Evolutionary conservation across 2,888 invertebrate species (phyloP), one percentile per base, ranked within the genome.

Genomic region (Acanthococcus lagerstroemiae): DNA sequence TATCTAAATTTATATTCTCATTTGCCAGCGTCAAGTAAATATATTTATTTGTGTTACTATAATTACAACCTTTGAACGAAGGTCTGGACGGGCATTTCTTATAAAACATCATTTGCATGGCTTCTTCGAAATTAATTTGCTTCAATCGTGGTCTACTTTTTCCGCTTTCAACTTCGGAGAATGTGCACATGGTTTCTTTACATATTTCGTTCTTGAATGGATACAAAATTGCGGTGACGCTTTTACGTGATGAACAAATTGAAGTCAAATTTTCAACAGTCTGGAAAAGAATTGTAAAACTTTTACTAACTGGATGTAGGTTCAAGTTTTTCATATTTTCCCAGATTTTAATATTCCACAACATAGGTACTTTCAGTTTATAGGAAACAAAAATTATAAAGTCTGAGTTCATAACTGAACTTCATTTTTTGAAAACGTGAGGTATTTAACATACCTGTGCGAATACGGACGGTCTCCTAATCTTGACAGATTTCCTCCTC

Each of bases 401-500:
- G 37, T n/a, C n/a, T 1, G 3, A n/a, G 37, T 2, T 15, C n/a
- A 37, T n/a, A 37, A 2, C 2, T 2, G 37, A 15, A 37, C 3
- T 37, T 37, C 3, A 37, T 9, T 37, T 37, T 37, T 9, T n/a
- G 37, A 37, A 37, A 37, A 37, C 37, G n/a, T n/a, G 12, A n/a
- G n/a, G 37, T 37, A n/a, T 37, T 37, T 37, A 25, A 48, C 12
- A n/a, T 44, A 63, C 63, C 44, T 63, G 63, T 3, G 63, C 17
- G 15, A 63, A 52, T 24, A 54, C 54, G 0, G 63, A 63, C 3
- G 63, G 63, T 54, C 54, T 63, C 19, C 63, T 68, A 26, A 55
- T 67, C 61, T 58, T 65, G 19, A 57, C 54, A 37, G 65, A 65
- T 65, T 65, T 56, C 24, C 67, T 21, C 44, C 67, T 55, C 44